Evolutionary conservation across 2,888 invertebrate species (phyloP), one percentile per base, ranked within the genome.

Genomic region (Ypsolopha scabrella): DNA sequence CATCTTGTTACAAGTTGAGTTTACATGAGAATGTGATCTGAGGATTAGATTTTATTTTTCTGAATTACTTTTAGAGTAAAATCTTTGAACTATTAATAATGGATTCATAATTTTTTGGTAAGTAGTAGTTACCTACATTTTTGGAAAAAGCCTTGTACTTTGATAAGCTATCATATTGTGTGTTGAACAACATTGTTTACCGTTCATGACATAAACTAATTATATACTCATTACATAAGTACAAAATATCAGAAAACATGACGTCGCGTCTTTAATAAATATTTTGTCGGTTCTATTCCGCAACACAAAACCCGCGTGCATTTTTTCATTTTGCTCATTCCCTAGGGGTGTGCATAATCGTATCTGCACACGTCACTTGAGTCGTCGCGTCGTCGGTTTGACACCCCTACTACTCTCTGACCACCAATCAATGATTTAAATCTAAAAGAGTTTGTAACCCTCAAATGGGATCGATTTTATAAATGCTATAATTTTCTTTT

Each of bases 301-400:
- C 24, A 3, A 24, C 4, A 24, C 24, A 24, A 24, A 24, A 4
- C 2, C 24, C 24, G 63, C 59, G 66, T 58, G 2, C 8, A 41
- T 41, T 8, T 68, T 41, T 72, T 75, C 72, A 69, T 67, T 57
- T 58, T 59, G 56, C 47, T 54, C 61, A 63, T 66, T 37, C 71
- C 70, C 65, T 57, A 60, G 67, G 73, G 74, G 70, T 63, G 65
- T 51, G 64, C 66, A 77, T 80, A 83, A 82, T 82, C 79, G 68
- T 75, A 81, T 83, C 80, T 71, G 67, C 72, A 71, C 70, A 71
- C 76, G 72, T 80, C 81, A 75, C 71, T 74, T 63, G 68, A 68
- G 65, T 53, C 57, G 58, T 62, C 68, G 67, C 68, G 67, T 37
- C 65, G 61, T 63, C 64, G 66, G 55, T 59, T 63, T 68, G 70